phyloP scores from a whole-genome alignment of 2,797 vertebrate genomes.

The Tragelaphus oryx region DNA sequence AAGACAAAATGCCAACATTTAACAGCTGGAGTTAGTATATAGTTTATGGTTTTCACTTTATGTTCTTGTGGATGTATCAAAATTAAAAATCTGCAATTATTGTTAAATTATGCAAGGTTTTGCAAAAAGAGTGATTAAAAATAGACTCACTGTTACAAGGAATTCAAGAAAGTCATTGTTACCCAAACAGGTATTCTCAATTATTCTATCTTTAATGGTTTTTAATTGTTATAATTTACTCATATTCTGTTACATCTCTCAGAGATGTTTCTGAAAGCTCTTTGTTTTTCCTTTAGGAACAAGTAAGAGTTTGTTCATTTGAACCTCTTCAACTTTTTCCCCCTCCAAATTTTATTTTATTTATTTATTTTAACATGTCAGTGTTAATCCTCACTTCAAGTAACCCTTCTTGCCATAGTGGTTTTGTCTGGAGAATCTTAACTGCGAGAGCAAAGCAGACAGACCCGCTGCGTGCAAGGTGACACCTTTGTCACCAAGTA shows the following conservation, averaged over 20 bases:
- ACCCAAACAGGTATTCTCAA: constrained; percentile 79
- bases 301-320: constrained; percentile 66
- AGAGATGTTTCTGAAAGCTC: constrained; percentile 70
- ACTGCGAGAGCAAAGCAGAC: constrained; percentile 17
- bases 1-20: constrained; percentile 84
- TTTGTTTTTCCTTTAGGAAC: constrained; percentile 72
- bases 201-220: constrained; percentile 75
- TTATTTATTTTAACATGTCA: not conserved
- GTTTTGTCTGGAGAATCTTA: constrained; percentile 29
- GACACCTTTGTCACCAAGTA: not conserved
- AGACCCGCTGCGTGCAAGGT: constrained; percentile 32
- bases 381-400: constrained; percentile 39
- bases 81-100: constrained; percentile 76
- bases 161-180: constrained; percentile 76
- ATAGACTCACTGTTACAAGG: constrained; percentile 60
- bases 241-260: constrained; percentile 62
- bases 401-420: not conserved
- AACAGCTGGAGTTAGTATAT: constrained; percentile 84
- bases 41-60: constrained; percentile 84
- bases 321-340: constrained; percentile 37
- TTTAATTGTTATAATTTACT: constrained; percentile 79
- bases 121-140: constrained; percentile 74
- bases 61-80: constrained; percentile 72
- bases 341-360: constrained; percentile 8
- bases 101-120: constrained; percentile 70